Evolutionary conservation across 2,797 vertebrate species (phyloP).

Genomic region (Lepidocolaptes lacrymiger): DNA sequence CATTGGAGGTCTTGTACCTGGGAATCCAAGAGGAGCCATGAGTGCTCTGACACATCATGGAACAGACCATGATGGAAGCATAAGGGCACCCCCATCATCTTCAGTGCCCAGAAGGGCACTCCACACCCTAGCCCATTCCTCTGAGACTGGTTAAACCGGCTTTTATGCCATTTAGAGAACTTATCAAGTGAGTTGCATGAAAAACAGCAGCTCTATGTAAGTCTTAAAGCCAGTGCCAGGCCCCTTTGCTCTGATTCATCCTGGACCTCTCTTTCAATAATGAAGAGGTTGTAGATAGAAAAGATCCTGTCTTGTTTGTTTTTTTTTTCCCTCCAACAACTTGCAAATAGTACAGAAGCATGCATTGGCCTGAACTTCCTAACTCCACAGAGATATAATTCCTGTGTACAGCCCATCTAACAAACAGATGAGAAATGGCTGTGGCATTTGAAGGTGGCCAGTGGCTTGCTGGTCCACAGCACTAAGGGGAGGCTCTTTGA

Average conservation of each 20-base stretch:
- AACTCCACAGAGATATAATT: background rate
- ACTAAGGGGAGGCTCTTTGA: background rate
- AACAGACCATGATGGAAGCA: accelerated
- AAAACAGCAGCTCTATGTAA: background rate
- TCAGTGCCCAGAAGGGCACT: background rate
- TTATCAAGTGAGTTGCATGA: background rate
- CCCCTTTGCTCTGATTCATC: background rate
- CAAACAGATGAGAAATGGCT: background rate
- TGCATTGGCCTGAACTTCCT: background rate
- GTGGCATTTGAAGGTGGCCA: background rate
- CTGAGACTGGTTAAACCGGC: background rate
- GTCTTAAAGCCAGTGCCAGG: background rate
- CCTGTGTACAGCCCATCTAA: background rate
- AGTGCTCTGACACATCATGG: background rate
- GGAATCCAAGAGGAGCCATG: background rate
- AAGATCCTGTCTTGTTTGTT: background rate
- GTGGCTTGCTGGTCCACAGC: background rate
- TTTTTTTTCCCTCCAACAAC: background rate
- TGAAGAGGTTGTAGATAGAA: background rate
- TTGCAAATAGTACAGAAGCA: background rate
- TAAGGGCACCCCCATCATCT: background rate
- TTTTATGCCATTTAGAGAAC: background rate
- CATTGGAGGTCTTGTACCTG: background rate
- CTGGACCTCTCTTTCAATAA: background rate
- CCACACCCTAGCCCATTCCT: background rate